These are phyloP conservation scores for Pongo pygmaeus DNA, from an alignment of 2,113 vertebrate species.

Conservation along the genomic window DNA sequence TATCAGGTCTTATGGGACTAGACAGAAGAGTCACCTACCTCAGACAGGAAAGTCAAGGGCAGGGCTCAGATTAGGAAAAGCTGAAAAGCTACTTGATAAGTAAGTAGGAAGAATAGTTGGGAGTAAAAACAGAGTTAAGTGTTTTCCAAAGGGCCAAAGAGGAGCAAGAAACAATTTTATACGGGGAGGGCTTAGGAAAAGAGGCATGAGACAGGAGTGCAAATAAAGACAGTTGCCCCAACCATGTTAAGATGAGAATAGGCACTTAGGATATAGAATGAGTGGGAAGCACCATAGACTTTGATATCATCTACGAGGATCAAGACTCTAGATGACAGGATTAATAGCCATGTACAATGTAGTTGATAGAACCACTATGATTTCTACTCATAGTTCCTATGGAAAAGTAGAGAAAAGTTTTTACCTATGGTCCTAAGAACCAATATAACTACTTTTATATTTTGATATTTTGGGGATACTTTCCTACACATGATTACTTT, in stretches of 20 bases:
- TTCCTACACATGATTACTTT: background rate
- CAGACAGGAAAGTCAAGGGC: background rate
- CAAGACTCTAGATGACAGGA: background rate
- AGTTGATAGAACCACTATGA: background rate
- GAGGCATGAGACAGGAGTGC: background rate
- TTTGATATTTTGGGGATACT: background rate
- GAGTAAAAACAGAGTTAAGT: background rate
- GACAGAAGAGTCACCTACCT: background rate
- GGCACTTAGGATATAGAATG: background rate
- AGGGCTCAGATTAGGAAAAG: background rate
- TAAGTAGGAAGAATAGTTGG: background rate
- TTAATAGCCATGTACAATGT: background rate
- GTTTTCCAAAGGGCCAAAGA: background rate
- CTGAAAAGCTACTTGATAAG: background rate
- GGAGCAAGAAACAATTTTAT: background rate
- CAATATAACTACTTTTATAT: background rate
- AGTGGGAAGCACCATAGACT: rapidly evolving
- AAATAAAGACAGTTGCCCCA: background rate
- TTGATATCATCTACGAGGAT: background rate
- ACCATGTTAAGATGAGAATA: background rate
- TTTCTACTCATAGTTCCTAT: background rate
- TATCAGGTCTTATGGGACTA: background rate
- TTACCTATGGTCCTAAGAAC: background rate
- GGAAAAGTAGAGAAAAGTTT: background rate
- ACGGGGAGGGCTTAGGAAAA: background rate